These are phyloP conservation scores for Bucorvus abyssinicus DNA, from an alignment of 2,797 vertebrate species.

Conservation along the genomic window DNA sequence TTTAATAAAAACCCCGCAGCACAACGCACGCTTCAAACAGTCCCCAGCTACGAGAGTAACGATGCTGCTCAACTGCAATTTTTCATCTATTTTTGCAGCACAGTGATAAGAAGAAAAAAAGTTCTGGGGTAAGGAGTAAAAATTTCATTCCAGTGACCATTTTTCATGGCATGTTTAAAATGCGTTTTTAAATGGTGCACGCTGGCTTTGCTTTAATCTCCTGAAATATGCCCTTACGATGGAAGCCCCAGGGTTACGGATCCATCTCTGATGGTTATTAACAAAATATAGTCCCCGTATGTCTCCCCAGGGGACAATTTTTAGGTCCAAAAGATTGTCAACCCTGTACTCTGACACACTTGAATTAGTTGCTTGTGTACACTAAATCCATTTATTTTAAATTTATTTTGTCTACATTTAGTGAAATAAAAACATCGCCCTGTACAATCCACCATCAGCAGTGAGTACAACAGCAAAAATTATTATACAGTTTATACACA, in stretches of 20 bases:
- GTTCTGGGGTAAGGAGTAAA: conserved; percentile 65
- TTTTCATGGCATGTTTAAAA: conserved; percentile 77
- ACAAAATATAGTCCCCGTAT: conserved; percentile 64
- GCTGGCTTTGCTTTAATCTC: conserved; percentile 57
- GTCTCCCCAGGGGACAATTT: conserved; percentile 67
- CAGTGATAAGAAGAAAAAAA: conserved; percentile 35
- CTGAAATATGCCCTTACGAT: conserved; percentile 61
- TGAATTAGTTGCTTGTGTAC: conserved; percentile 74
- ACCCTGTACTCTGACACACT: conserved; percentile 78
- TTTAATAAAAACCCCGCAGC: conserved; percentile 31
- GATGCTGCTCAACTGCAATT: conserved; percentile 43
- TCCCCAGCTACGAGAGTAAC: neutral
- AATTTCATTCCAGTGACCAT: conserved; percentile 67
- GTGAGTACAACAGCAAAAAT: conserved; percentile 95
- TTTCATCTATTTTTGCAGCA: conserved; percentile 63
- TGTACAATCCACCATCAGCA: conserved; percentile 97
- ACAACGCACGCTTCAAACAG: conserved; percentile 22
- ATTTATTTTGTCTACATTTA: conserved; percentile 94
- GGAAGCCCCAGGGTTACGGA: conserved; percentile 24
- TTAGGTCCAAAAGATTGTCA: conserved; percentile 70
- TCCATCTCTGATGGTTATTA: conserved; percentile 49
- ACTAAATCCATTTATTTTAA: conserved; percentile 82
- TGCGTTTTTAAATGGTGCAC: conserved; percentile 65
- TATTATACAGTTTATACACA: conserved; percentile 99
- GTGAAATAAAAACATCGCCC: conserved; percentile 98